phyloP scores from a whole-genome alignment of 2,888 invertebrate genomes.

The Ochropacha duplaris region DNA sequence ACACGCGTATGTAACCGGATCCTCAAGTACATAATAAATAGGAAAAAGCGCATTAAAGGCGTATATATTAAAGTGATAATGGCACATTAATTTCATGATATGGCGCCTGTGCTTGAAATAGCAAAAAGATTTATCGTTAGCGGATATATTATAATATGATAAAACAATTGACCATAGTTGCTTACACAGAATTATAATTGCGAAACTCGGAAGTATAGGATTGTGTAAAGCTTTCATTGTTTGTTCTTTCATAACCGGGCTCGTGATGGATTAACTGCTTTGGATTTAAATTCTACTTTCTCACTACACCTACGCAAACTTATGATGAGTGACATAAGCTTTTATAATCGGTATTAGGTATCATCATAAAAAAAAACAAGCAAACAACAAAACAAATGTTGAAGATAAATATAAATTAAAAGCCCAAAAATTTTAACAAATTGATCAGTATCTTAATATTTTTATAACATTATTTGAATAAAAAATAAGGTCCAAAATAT shows the following conservation, averaged over 20 bases:
- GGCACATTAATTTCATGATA: conserved; percentile 1
- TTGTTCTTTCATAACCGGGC: neutral
- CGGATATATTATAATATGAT: conserved; percentile 1
- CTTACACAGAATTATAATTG: neutral
- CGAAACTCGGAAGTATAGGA: neutral
- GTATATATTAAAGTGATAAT: conserved; percentile 5
- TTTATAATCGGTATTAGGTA: neutral
- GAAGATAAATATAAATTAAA: neutral
- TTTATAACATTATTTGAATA: too few species aligned
- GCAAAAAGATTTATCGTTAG: neutral
- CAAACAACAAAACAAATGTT: neutral
- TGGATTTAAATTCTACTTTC: neutral
- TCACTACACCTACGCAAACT: neutral
- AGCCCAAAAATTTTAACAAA: neutral
- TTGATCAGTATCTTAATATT: neutral
- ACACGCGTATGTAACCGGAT: neutral
- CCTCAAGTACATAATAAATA: neutral
- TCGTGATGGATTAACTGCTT: neutral
- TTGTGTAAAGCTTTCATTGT: conserved; percentile 1
- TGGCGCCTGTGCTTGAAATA: conserved; percentile 1
- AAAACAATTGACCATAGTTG: neutral
- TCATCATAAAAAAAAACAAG: neutral
- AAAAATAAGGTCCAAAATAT: too few species aligned
- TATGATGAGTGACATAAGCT: neutral
- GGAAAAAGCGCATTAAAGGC: neutral